These are phyloP conservation scores for Heliconius himera DNA, from an alignment of 1,140 invertebrate species.

Conservation along the genomic window DNA sequence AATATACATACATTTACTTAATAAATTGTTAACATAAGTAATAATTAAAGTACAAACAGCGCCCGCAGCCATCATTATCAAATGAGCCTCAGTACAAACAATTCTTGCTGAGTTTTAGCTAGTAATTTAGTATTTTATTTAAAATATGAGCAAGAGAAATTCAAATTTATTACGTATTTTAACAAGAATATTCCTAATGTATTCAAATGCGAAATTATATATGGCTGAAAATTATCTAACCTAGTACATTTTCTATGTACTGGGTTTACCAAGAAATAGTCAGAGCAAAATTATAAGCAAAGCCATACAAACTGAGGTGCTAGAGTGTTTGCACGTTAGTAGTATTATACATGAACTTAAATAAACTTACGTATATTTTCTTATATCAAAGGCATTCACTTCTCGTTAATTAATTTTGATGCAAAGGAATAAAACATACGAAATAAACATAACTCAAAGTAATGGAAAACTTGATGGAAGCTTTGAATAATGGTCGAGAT, in stretches of 20 bases:
- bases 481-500: constrained; percentile 19
- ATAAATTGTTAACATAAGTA: neutral
- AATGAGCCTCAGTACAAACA: neutral
- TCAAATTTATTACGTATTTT: neutral
- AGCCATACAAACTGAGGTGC: neutral
- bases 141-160: neutral
- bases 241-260: neutral
- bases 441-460: constrained; percentile 16
- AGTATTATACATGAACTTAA: neutral
- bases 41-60: neutral
- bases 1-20: neutral
- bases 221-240: neutral
- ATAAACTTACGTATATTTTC: neutral
- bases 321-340: too few species aligned
- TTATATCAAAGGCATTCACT: neutral
- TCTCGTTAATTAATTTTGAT: neutral
- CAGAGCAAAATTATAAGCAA: neutral
- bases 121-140: neutral
- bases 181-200: neutral
- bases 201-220: too few species aligned
- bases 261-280: neutral
- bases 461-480: constrained; percentile 23
- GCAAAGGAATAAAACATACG: neutral
- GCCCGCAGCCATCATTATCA: neutral
- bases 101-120: neutral